A percentile compares a stretch with the other conserved stretches of the same genome.
Conservation (phyloP, 2,888 invertebrate genomes). For the Physocephala rufipes region DNA sequence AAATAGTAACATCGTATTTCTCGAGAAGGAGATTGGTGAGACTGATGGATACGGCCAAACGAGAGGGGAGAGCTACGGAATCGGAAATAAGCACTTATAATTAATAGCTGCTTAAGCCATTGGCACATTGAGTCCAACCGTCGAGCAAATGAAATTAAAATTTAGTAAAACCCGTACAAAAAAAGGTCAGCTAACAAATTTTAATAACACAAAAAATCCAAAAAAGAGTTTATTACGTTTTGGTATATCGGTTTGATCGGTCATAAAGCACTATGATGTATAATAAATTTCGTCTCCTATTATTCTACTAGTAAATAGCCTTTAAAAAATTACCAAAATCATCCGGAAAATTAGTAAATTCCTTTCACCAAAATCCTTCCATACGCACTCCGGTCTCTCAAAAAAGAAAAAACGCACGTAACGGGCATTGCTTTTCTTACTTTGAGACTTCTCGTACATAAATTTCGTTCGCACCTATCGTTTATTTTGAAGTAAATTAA, state of each 20-base stretch:
- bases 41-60: background rate
- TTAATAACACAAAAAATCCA: too few relatives aligned
- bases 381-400: background rate
- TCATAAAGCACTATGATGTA: too few relatives aligned
- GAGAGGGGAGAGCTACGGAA: background rate
- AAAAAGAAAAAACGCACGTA: background rate
- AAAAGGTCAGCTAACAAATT: background rate
- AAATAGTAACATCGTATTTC: background rate
- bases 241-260: too few relatives aligned
- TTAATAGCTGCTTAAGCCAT: conserved; percentile 22
- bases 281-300: too few relatives aligned
- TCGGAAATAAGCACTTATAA: conserved; percentile 26
- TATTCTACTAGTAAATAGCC: too few relatives aligned
- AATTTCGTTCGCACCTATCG: background rate
- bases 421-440: too few relatives aligned
- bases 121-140: background rate
- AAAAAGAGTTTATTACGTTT: too few relatives aligned
- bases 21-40: background rate
- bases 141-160: conserved; percentile 11
- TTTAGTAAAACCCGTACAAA: conserved; percentile 24
- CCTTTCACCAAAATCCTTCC: too few relatives aligned
- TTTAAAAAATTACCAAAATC: too few relatives aligned
- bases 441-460: background rate
- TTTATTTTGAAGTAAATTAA: background rate
- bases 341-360: too few relatives aligned